Base-by-base conservation (phyloP, 2,113 vertebrate species). In the Syngnathus typhle region DNA sequence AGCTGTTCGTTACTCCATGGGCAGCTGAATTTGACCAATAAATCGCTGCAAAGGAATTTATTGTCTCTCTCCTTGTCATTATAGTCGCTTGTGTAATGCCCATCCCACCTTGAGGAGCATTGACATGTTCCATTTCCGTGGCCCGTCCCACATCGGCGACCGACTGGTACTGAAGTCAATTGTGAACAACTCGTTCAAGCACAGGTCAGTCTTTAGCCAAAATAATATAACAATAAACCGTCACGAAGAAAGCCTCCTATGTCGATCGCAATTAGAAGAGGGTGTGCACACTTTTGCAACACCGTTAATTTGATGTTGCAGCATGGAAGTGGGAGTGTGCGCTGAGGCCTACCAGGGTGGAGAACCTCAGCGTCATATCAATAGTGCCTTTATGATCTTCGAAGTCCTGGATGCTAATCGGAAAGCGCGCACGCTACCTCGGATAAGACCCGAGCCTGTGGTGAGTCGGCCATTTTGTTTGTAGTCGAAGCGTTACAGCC, bases 101-200 rank as follows among this genome's bases (percentile, higher is more conserved):
- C 93, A 96, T 74, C 94, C 97, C 32, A 98, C 95, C 0, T 84
- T 99, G 83, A 93, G 89, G 78, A 83, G 90, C 73, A 98, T 99
- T 0, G 97, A 99, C 88, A 99, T 99, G 96, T 99, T 99, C 87
- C 95, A 98, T 82, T 99, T 98, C 47, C 92, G 95, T 36, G 96
- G 93, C 18, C 97, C 96, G 0, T 98, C 96, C 0, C 94, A 98
- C 43, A 94, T 98, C 0, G 97, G 97, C 6, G 96, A 98, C 79
- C 93, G 95, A 21, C 88, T 99, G 78, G 91, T 95, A 21, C 88
- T 98, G 72, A 97, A 96, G 85, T 94, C 97, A 79, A 98, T 99
- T 0, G 95, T 99, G 59, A 99, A 99, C 90, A 98, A 99, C 0
- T 63, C 95, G 68, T 99, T 98, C 84, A 96, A 96, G 73, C 90